Evolutionary conservation across 2,797 vertebrate genomes (phyloP), one percentile per base, ranked within the genome.

Genomic region (Argyrosomus regius): DNA sequence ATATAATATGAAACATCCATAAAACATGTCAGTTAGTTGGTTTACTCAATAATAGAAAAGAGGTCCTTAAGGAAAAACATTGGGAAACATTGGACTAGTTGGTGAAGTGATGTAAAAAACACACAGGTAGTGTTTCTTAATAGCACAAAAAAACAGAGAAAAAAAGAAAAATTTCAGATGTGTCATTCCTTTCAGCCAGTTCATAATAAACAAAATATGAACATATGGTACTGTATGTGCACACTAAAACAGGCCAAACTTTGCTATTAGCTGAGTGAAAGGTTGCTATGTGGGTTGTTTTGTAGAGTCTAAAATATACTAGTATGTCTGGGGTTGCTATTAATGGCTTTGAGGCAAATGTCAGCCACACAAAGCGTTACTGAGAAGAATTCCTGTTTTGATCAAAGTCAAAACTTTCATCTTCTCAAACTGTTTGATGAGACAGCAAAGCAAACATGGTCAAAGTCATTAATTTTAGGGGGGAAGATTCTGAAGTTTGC

Each of bases 241-340:
- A 3, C 31, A 62, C 18, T 20, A 64, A 31, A 62, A 22, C 35
- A 22, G 64, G 26, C 45, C 31, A 49, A 18, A 39, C 22, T 4
- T 22, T 4, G 11, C 5, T 9, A 20, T 61, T 70, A 59, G 20
- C 16, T 13, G 35, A 81, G 14, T n/a, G 16, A 81, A 56, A 45
- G 9, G 22, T 41, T 53, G 14, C 35, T 52, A 4, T n/a, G 56
- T 16, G 0, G 12, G 24, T 8, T 39, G 11, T 20, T 31, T 64
- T 20, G 48, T 26, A 8, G 9, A n/a, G 41, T 22, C 45, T 14
- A 62, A 39, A 39, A 39, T 39, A 9, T 39, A 9, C 35, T 62
- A 52, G n/a, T 22, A 13, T 13, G 1, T 17, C 59, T 63, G 11
- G 10, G 31, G 24, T n/a, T 41, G 28, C 17, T 49, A 43, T 49